Conservation (phyloP, 2,113 vertebrate species). For the Siniperca knerii region DNA sequence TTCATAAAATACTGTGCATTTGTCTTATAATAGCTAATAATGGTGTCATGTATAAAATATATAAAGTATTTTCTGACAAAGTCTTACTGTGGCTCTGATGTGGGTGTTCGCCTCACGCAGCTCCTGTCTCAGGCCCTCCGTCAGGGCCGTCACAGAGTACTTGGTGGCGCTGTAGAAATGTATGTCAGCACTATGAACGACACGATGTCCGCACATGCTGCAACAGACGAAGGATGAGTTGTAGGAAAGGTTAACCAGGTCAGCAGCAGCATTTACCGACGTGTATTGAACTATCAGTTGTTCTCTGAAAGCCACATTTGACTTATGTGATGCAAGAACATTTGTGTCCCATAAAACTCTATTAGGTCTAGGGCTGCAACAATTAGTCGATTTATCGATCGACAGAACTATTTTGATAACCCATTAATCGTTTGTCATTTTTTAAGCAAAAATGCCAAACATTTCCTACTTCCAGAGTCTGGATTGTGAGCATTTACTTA, state of each 20-base stretch:
- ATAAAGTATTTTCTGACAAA: neutral
- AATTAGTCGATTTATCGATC: too few species aligned
- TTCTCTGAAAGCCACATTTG: neutral
- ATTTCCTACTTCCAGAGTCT: too few species aligned
- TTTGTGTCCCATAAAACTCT: neutral
- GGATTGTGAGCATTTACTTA: too few species aligned
- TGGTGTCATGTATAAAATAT: too few species aligned
- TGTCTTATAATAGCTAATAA: neutral
- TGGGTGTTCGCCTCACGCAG: constrained; percentile 88
- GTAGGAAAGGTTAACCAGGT: neutral
- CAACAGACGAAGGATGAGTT: constrained; percentile 1
- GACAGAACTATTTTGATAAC: too few species aligned
- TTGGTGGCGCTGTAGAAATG: constrained; percentile 93
- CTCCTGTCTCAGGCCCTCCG: constrained; percentile 91
- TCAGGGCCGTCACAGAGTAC: constrained; percentile 89
- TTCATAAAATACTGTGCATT: neutral
- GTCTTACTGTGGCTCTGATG: constrained; percentile 90
- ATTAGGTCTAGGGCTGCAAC: neutral
- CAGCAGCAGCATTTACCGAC: neutral
- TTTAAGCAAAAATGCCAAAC: too few species aligned
- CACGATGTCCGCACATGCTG: constrained; percentile 90
- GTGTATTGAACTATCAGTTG: neutral
- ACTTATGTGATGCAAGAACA: neutral
- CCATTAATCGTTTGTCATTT: too few species aligned
- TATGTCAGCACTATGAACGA: constrained; percentile 67